Base-by-base conservation (phyloP, 2,888 invertebrate genomes). In the Dasysyrphus albostriatus region DNA sequence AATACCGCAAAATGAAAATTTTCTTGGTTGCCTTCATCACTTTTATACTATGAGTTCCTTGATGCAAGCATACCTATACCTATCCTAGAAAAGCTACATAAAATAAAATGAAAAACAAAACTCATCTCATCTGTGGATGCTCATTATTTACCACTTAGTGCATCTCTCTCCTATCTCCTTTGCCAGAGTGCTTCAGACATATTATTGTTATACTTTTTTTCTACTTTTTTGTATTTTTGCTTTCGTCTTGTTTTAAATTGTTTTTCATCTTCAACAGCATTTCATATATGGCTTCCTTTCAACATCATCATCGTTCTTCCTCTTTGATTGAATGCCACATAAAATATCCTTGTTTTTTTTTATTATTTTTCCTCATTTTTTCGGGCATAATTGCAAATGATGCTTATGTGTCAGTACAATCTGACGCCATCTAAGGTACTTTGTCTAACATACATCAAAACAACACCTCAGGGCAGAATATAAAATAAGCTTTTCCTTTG, bases 71-170 rank as follows among this genome's bases (percentile, higher is more conserved):
- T n/a, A 34, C 1, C n/a, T 24, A 24, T 24, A 24, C 5, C n/a
- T 24, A 61, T 39, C 39, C 19, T 42, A 12, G 19, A 47, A 47
- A 10, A 47, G 32, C 32, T 12, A 32, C 42, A 63, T 14, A 19
- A 29, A 7, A 32, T n/a, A 51, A 34, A 51, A 51, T 4, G 7
- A 51, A 16, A 32, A 61, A 67, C 51, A 39, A 29, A 73, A 58
- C 67, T 74, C 67, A 73, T 73, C 73, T 73, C 59, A 49, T 56
- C 39, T 61, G 47, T 47, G 58, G 51, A 42, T 74, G 51, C 80
- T 69, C 74, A 74, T 80, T 80, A 80, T 80, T 69, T 80, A 80
- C 67, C 74, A 74, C 80, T 80, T 74, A 74, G 58, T 80, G 74
- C 74, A 80, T 74, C 42, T 69, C 39, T 69, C 39, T 54, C 14